Base-by-base conservation (phyloP, 2,113 vertebrate species). In the Caretta caretta region DNA sequence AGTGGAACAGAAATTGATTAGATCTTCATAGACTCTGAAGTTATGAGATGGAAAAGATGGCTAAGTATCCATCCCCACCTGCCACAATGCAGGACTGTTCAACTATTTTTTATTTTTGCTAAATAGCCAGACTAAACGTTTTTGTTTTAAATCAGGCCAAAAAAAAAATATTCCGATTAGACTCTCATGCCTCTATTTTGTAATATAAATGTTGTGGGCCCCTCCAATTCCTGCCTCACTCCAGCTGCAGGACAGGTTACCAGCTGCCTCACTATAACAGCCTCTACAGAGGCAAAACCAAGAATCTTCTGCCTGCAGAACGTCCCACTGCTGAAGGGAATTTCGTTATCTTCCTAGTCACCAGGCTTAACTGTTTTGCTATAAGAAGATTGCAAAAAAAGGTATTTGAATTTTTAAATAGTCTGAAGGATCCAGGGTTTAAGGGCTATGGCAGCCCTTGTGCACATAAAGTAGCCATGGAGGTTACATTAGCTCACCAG, bases 1-100 rank as follows among this genome's bases (percentile, higher is more conserved):
- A 0, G 0, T 2, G 22, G 94, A 86, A 92, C 95, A 97, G 92
- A 97, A 97, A 95, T 83, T 87, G 90, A 51, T 97, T 97, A 96
- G 94, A 94, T 97, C 92, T 84, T 42, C 95, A 59, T 86, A 89
- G 93, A 88, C 87, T 95, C 90, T 84, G 78, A 88, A 82, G 54
- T 2, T 3, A 83, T 8, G 91, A 86, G 80, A 90, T 78, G 62
- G 96, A 96, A 76, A 89, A 72, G 72, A 49, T 48, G 50, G 65
- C 54, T 54, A 92, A 76, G 16, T 76, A 50, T 48, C 86, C 91
- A 46, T 31, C 31, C 31, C 0, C 0, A 3, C 53, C 89, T 0
- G 2, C 27, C 59, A 35, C 35, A 79, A 50, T 22, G 2, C 0
- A 0, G 35, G 83, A 50, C 51, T 80, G 0, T 0, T 91, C 86